Evolutionary conservation across 1,140 invertebrate genomes (phyloP), one percentile per base, ranked within the genome.

Genomic region (Drosophila melanica): DNA sequence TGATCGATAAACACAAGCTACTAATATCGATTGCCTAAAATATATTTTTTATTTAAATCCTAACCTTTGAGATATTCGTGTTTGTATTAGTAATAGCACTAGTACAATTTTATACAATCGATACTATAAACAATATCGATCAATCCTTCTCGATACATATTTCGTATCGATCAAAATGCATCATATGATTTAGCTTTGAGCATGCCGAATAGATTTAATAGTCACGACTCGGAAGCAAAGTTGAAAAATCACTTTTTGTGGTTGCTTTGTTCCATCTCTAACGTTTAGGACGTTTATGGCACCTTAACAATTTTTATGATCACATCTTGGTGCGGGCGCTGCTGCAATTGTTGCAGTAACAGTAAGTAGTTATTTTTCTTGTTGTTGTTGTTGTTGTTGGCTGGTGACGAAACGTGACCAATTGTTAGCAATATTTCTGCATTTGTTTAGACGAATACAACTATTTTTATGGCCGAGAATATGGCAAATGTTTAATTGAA

Each of bases 401-500:
- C 66, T 77, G 72, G 72, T 78, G 78, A 75, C 71, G 67, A 86
- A 86, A 86, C 82, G 82, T 86, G 82, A 86, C 79, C 82, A 72
- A 87, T 87, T 82, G 71, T 77, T 65, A 60, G 53, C 45, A 23
- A 27, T 51, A 35, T 65, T 68, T 72, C 44, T 60, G 60, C 68
- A 73, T 82, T 73, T 63, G 55, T 66, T 67, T 64, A 54, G 65
- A 51, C 50, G 12, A 39, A 58, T 50, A 23, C n/a, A 41, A 42
- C 48, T 42, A 54, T 54, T 69, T 60, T 51, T 60, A 62, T 59
- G 35, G 48, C 39, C 63, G 57, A 68, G 59, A 70, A 82, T 72
- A 84, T 77, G 81, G 75, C 51, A 85, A 81, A 86, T 87, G 79
- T 73, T 82, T 79, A 79, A 87, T 89, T 82, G 79, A 82, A 89